Evolutionary conservation across 1,140 invertebrate species (phyloP).

Genomic region (Drosophila ohnishii): DNA sequence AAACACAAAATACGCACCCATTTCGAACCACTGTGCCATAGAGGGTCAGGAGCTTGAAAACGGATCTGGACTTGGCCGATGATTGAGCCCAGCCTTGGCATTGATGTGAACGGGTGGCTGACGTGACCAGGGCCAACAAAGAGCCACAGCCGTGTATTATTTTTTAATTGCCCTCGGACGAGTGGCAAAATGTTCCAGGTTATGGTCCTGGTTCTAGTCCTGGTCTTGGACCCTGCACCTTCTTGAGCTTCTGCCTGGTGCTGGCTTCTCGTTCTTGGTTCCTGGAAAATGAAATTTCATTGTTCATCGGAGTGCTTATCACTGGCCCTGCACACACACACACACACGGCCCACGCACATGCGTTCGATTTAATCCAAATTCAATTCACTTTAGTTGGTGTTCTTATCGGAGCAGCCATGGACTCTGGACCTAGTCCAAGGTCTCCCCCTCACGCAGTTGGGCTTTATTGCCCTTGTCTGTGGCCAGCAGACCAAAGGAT

Average conservation of each 20-base stretch:
- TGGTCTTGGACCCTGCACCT: background rate
- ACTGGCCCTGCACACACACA: background rate
- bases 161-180: slow-evolving; percentile 20
- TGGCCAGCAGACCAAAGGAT: slow-evolving; percentile 37
- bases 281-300: slow-evolving; percentile 38
- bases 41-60: background rate
- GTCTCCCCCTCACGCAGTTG: background rate
- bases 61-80: slow-evolving; percentile 17
- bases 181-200: background rate
- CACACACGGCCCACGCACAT: slow-evolving; percentile 13
- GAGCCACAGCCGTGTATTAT: slow-evolving; percentile 23
- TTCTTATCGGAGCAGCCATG: slow-evolving; percentile 5
- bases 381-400: slow-evolving; percentile 37
- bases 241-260: background rate
- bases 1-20: background rate
- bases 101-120: slow-evolving; percentile 19
- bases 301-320: slow-evolving; percentile 35
- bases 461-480: slow-evolving; percentile 34
- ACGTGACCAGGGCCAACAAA: slow-evolving; percentile 27
- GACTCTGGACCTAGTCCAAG: background rate
- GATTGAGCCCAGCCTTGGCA: slow-evolving; percentile 21
- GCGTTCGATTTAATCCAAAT: slow-evolving; percentile 49
- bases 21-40: background rate
- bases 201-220: background rate
- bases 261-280: background rate